These are phyloP conservation scores for Chlamydotis undulata DNA, from an alignment of 2,113 vertebrate genomes.

Conservation along the genomic window DNA sequence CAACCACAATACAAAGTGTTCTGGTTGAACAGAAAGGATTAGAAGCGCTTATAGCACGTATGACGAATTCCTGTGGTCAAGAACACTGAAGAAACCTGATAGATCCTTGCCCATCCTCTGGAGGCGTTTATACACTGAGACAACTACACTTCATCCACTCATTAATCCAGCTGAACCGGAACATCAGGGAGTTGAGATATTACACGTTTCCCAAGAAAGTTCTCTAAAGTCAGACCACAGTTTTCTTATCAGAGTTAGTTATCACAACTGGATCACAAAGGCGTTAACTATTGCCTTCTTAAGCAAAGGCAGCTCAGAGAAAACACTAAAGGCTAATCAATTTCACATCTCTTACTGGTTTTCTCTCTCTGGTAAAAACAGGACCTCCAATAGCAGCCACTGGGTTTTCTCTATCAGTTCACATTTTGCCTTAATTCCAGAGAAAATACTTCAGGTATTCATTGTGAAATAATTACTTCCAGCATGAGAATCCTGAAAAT, in stretches of 20 bases:
- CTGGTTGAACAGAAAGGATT: neutral
- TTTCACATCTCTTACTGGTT: neutral
- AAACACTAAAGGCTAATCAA: neutral
- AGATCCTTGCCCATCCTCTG: neutral
- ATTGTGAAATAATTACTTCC: neutral
- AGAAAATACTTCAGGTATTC: neutral
- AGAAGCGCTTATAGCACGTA: neutral
- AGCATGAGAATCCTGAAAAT: neutral
- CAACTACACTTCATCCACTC: neutral
- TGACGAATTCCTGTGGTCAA: neutral
- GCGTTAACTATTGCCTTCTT: neutral
- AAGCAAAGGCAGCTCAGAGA: neutral
- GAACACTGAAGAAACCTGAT: neutral
- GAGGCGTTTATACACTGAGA: slow-evolving; percentile 1
- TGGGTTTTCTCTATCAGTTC: neutral
- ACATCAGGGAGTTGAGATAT: slow-evolving; percentile 1
- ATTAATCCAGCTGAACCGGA: slow-evolving; percentile 50
- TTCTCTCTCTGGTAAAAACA: neutral
- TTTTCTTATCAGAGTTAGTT: slow-evolving; percentile 17
- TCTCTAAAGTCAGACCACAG: slow-evolving; percentile 14
- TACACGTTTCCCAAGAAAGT: neutral
- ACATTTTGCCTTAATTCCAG: neutral
- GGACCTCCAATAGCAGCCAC: neutral
- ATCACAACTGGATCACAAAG: neutral
- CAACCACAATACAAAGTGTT: neutral